Evolutionary conservation across 2,797 vertebrate species (phyloP), one percentile per base, ranked within the genome.

Genomic region (Neosalanx taihuensis): DNA sequence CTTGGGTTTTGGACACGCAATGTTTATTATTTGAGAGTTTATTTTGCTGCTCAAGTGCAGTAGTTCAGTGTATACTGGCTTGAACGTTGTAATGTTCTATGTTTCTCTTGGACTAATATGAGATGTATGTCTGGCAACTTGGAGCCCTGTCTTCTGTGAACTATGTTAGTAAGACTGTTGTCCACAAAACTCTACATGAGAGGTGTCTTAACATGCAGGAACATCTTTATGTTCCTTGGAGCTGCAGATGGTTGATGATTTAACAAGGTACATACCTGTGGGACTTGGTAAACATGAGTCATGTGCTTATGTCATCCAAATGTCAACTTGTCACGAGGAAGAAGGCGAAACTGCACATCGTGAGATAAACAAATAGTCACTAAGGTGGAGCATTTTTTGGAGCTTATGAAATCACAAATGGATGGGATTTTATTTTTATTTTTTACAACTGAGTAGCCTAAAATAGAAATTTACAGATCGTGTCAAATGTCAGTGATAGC

Each of bases 111-210:
- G 65, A 56, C 57, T 72, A 68, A 71, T 35, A 69, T 74, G 49
- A 69, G 61, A 37, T 68, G 31, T 41, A 12, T 58, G 53, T 83
- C 29, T 71, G 67, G 56, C 53, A 67, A 56, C 49, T 30, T 68
- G 35, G 29, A 71, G 53, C 69, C 75, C 61, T 70, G 57, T 74
- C 56, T n/a, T 62, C 56, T 76, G 17, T 20, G 26, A 51, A 71
- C 20, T 59, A 26, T 15, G 18, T 26, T 30, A 30, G 26, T 29
- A n/a, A 26, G 26, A 6, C 29, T 26, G 3, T 15, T 29, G 20
- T 49, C 61, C 61, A 1, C 17, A 35, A 35, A 56, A 56, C 15
- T 56, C 5, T 17, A 56, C 17, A 51, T 2, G n/a, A n/a, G 51
- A 12, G 12, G 41, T 46, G 41, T 18, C 49, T n/a, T 56, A 6